Conservation (phyloP, 2,797 vertebrate species). For the Amblyraja radiata region DNA sequence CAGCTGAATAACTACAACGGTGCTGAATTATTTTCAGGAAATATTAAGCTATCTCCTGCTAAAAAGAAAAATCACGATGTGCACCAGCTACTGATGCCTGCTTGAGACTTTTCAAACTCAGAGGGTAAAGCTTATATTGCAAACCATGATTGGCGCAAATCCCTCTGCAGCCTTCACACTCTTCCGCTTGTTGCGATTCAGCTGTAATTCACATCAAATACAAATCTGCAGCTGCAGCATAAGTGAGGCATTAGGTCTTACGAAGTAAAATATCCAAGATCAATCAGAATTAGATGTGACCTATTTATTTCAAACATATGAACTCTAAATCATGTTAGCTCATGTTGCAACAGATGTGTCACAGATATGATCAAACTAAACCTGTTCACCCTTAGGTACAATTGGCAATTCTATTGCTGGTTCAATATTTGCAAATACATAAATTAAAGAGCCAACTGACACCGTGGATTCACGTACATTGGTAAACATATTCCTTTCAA, state of each 20-base stretch:
- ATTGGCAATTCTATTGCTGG: slow-evolving; percentile 2
- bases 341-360: background rate
- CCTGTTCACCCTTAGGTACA: background rate
- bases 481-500: background rate
- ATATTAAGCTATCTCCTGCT: background rate
- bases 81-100: background rate
- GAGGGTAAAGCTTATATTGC: background rate
- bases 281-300: slow-evolving; percentile 5
- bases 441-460: background rate
- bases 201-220: background rate
- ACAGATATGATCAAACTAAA: background rate
- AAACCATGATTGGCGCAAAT: background rate
- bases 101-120: background rate
- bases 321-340: background rate
- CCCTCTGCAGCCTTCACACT: background rate
- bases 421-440: background rate
- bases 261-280: background rate
- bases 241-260: background rate
- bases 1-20: background rate
- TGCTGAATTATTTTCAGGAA: background rate
- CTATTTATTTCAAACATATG: background rate
- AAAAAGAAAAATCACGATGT: background rate
- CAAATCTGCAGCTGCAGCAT: background rate
- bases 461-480: background rate
- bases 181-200: background rate